A percentile compares a stretch with the other conserved stretches of the same genome.
Conservation (phyloP, 2,888 invertebrate species). For the Drosophila eohydei region DNA sequence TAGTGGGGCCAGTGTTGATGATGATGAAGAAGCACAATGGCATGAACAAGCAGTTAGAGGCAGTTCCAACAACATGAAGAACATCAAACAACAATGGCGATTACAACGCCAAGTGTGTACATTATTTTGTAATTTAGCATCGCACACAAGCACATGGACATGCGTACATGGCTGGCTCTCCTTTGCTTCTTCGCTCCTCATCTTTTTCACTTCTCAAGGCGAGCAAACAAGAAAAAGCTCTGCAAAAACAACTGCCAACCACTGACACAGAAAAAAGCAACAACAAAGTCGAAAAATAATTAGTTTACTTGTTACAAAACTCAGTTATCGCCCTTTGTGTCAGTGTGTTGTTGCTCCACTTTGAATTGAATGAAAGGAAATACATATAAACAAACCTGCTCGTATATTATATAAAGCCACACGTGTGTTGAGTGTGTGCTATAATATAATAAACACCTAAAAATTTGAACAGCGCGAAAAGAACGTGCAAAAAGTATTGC, state of each 20-base stretch:
- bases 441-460: constrained; percentile 37
- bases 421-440: constrained; percentile 47
- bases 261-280: constrained; percentile 39
- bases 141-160: constrained; percentile 22
- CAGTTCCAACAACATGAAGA: constrained; percentile 67
- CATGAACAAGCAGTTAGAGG: constrained; percentile 76
- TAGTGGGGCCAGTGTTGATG: constrained; percentile 44
- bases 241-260: constrained; percentile 44
- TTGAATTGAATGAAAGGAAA: constrained; percentile 73
- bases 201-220: constrained; percentile 51
- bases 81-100: constrained; percentile 72
- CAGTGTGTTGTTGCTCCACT: constrained; percentile 58
- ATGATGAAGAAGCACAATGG: constrained; percentile 77
- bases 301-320: constrained; percentile 81
- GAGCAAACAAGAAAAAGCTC: constrained; percentile 40
- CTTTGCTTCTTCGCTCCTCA: constrained; percentile 4
- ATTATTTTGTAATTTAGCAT: constrained; percentile 80
- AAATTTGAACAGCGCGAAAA: constrained; percentile 43
- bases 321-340: constrained; percentile 75
- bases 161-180: constrained; percentile 8
- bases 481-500: constrained; percentile 60
- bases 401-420: constrained; percentile 12
- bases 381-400: constrained; percentile 37
- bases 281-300: constrained; percentile 73
- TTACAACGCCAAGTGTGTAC: constrained; percentile 80